Conservation (phyloP, 2,797 vertebrate genomes). For the Percopsis omiscomaycus region DNA sequence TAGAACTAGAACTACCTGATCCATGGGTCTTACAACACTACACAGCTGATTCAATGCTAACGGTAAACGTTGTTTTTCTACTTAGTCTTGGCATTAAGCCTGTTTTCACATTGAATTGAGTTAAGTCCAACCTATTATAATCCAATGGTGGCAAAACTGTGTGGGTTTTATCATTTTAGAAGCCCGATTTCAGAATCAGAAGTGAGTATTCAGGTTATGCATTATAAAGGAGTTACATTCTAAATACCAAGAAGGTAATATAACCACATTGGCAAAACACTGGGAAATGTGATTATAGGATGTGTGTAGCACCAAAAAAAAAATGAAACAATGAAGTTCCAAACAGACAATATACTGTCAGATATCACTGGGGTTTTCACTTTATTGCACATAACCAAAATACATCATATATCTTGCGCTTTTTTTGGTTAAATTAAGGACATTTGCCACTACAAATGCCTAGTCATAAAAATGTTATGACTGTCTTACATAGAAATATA, state of each 20-base stretch:
- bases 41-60: constrained; percentile 80
- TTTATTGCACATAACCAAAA: too few species aligned
- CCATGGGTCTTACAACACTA: constrained; percentile 62
- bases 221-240: too few species aligned
- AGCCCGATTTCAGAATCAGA: constrained; percentile 12
- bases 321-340: background rate
- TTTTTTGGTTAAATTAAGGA: background rate
- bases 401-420: background rate
- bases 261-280: too few species aligned
- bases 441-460: background rate
- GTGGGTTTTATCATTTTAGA: background rate
- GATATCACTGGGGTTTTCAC: too few species aligned
- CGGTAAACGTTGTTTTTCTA: constrained; percentile 79
- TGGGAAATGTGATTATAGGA: background rate
- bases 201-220: background rate
- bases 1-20: constrained; percentile 77
- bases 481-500: constrained; percentile 24
- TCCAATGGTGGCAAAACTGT: constrained; percentile 1
- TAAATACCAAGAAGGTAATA: too few species aligned
- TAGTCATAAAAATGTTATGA: constrained; percentile 2
- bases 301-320: background rate
- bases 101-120: constrained; percentile 33
- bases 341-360: background rate
- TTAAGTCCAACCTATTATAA: constrained; percentile 36
- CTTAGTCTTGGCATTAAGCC: constrained; percentile 57